Evolutionary conservation across 2,797 vertebrate genomes (phyloP).

Genomic region (Clarias laeviceps): DNA sequence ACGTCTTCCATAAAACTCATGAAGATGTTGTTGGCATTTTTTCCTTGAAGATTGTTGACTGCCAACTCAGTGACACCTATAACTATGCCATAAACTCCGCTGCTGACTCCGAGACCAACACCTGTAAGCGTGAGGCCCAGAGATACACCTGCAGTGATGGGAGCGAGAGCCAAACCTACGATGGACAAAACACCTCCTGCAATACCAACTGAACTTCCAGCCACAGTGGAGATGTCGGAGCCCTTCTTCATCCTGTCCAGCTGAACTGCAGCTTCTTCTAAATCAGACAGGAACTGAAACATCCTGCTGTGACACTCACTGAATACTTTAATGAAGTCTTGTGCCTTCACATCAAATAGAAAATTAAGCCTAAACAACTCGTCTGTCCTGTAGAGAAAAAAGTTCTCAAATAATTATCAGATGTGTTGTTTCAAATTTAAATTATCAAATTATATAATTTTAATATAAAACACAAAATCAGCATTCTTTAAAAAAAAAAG

Average conservation of each 20-base stretch:
- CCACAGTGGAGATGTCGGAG: slow-evolving; percentile 71
- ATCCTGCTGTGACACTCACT: slow-evolving; percentile 54
- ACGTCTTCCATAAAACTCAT: slow-evolving; percentile 68
- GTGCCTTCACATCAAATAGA: slow-evolving; percentile 56
- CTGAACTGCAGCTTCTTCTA: slow-evolving; percentile 66
- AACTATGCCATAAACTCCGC: slow-evolving; percentile 59
- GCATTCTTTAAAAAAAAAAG: too few species aligned
- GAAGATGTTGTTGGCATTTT: slow-evolving; percentile 57
- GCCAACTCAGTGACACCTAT: slow-evolving; percentile 62
- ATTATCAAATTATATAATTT: too few species aligned
- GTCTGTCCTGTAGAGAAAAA: slow-evolving; percentile 59
- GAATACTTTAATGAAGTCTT: slow-evolving; percentile 62
- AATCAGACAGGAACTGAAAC: slow-evolving; percentile 60
- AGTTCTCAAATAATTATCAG: too few species aligned
- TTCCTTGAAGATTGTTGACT: slow-evolving; percentile 59
- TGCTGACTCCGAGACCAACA: slow-evolving; percentile 65
- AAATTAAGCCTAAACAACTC: slow-evolving; percentile 61
- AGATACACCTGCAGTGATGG: slow-evolving; percentile 69
- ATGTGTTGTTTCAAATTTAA: too few species aligned
- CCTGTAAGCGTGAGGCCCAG: slow-evolving; percentile 64
- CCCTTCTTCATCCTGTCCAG: slow-evolving; percentile 71
- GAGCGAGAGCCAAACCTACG: slow-evolving; percentile 68
- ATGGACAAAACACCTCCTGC: slow-evolving; percentile 69
- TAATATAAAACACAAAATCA: too few species aligned
- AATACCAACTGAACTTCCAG: slow-evolving; percentile 70